phyloP scores from a whole-genome alignment of 2,113 vertebrate genomes.

The Syngnathus scovelli region DNA sequence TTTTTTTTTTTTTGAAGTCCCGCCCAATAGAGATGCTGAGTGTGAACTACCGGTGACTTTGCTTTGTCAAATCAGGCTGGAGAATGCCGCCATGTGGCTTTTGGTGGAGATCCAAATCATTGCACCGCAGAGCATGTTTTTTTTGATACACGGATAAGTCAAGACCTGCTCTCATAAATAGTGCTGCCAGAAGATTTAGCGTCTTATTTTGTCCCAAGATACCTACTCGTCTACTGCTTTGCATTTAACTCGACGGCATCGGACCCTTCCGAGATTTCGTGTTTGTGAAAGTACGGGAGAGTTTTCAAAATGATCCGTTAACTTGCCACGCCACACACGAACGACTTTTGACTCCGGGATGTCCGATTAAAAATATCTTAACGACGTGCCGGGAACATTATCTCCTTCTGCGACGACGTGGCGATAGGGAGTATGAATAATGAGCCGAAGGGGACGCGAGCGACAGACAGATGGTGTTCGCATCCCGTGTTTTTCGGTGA shows the following conservation, averaged over 20 bases:
- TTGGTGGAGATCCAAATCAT: not conserved
- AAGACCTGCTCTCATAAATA: not conserved
- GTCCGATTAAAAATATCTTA: conserved; percentile 45
- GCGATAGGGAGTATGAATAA: conserved; percentile 65
- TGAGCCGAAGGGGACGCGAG: conserved; percentile 45
- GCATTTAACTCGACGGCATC: not conserved
- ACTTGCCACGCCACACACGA: conserved; percentile 22
- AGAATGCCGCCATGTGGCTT: not conserved
- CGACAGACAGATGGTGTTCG: conserved; percentile 57
- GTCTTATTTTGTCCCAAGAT: not conserved
- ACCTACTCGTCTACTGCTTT: not conserved
- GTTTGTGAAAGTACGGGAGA: not conserved
- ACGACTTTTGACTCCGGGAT: conserved; percentile 43
- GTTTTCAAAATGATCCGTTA: conserved; percentile 7
- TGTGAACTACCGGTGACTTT: not conserved
- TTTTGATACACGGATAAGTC: not conserved
- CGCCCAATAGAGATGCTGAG: not conserved
- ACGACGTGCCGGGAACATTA: conserved; percentile 50
- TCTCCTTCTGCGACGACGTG: conserved; percentile 36
- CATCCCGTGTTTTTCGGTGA: conserved; percentile 52
- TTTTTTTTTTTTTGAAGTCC: not conserved
- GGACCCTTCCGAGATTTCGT: not conserved
- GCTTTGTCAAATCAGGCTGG: not conserved
- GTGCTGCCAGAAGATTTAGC: not conserved
- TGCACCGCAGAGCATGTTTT: not conserved